Base-by-base conservation (phyloP, 1,140 invertebrate genomes). In the Melitaea cinxia region DNA sequence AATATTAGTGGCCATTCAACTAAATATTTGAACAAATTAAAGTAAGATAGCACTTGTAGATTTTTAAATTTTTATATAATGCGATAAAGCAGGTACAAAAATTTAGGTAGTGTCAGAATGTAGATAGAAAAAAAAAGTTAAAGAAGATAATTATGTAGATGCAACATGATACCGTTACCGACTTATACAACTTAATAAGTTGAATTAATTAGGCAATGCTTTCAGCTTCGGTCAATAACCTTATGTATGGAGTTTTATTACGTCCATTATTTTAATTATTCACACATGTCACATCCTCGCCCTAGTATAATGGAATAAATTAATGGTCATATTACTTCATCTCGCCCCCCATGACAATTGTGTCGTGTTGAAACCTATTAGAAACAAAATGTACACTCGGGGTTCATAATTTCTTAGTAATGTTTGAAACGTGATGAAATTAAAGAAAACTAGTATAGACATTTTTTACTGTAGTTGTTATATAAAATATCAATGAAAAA, bases 191-290 rank as follows among this genome's bases (percentile, higher is more conserved):
- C 42, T 47, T 47, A 12, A 47, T 47, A 23, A 47, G 17, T 23
- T 23, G n/a, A 45, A 54, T 62, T 62, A 63, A 63, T 63, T 56
- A 56, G 53, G 45, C 39, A 26, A 55, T 33, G 17, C 30, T 63
- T 63, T 63, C 30, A 26, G 28, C 33, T 24, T 52, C 37, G 61
- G 24, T 49, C 56, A 49, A 52, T 33, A 47, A 60, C 54, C 30
- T 49, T 49, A 17, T 37, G 23, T 52, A 28, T 49, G 49, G 26
- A 61, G 62, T 65, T 68, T 63, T 56, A 71, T 71, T 57, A 56
- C 35, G 47, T 54, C 37, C 52, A 72, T 65, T 59, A 72, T 60
- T 68, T 64, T 68, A 72, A 72, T 65, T 53, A 63, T 58, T 72
- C 65, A 65, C 65, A 64, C 60, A 64, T 66, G 64, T 60, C 37